Conservation (phyloP, 2,888 invertebrate species). For the Metacarcinus magister region DNA sequence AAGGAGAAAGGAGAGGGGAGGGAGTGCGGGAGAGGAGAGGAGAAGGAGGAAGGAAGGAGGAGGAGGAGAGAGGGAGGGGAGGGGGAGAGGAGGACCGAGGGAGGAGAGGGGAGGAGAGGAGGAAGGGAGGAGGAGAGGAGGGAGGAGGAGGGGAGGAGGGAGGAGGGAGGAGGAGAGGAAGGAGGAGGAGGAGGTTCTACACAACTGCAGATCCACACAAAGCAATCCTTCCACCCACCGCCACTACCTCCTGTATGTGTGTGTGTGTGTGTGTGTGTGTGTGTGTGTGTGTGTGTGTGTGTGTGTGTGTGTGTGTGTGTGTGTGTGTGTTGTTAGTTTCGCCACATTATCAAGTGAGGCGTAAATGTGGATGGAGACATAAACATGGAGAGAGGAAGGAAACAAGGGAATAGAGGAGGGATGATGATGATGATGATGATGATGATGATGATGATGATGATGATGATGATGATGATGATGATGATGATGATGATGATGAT, state of each 20-base stretch:
- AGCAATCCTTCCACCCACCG: not conserved
- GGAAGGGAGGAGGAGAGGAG: not conserved
- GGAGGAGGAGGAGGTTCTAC: not conserved
- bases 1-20: too few relatives aligned
- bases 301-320: not conserved
- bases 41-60: not conserved
- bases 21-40: not conserved
- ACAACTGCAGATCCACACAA: conserved; percentile 19
- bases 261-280: conserved; percentile 27
- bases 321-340: not conserved
- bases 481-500: too few relatives aligned
- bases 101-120: not conserved
- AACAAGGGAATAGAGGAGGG: too few relatives aligned
- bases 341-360: not conserved
- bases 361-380: not conserved
- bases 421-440: too few relatives aligned
- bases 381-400: not conserved
- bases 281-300: conserved; percentile 2
- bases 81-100: not conserved
- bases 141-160: not conserved
- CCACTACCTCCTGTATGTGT: not conserved
- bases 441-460: too few relatives aligned
- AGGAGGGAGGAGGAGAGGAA: not conserved
- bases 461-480: too few relatives aligned
- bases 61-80: not conserved